Conservation (phyloP, 2,113 vertebrate species). For the Hippotragus niger region DNA sequence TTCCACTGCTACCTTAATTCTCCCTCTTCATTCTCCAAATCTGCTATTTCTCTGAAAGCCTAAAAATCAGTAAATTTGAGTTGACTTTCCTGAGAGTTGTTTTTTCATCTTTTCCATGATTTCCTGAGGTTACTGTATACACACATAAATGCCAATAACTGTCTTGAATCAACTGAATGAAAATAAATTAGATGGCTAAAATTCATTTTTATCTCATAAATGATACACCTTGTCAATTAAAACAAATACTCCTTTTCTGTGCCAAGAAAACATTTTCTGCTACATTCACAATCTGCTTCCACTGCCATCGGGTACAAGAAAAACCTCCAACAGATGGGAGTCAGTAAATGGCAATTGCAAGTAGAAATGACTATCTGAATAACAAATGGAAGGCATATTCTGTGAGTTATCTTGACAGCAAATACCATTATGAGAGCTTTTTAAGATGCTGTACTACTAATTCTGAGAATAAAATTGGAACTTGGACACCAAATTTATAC, state of each 20-base stretch:
- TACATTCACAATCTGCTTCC: conserved; percentile 63
- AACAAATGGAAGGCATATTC: conserved; percentile 23
- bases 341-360: conserved; percentile 50
- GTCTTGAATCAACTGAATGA: conserved; percentile 1
- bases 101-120: background rate
- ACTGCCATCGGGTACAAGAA: conserved; percentile 35
- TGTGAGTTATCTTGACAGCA: conserved; percentile 20
- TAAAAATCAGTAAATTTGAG: background rate
- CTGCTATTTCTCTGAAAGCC: background rate
- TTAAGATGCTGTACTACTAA: background rate
- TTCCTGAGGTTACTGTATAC: background rate
- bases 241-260: conserved; percentile 62
- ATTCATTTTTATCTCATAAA: conserved; percentile 66
- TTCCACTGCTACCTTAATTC: background rate
- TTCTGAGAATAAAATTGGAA: background rate
- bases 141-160: background rate
- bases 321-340: conserved; percentile 67
- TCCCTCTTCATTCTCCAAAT: background rate
- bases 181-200: conserved; percentile 66
- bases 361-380: conserved; percentile 37
- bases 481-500: background rate
- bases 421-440: background rate
- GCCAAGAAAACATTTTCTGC: conserved; percentile 60
- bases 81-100: background rate
- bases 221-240: conserved; percentile 68